Conservation (phyloP, 2,888 invertebrate genomes). For the Andrena praecox region DNA sequence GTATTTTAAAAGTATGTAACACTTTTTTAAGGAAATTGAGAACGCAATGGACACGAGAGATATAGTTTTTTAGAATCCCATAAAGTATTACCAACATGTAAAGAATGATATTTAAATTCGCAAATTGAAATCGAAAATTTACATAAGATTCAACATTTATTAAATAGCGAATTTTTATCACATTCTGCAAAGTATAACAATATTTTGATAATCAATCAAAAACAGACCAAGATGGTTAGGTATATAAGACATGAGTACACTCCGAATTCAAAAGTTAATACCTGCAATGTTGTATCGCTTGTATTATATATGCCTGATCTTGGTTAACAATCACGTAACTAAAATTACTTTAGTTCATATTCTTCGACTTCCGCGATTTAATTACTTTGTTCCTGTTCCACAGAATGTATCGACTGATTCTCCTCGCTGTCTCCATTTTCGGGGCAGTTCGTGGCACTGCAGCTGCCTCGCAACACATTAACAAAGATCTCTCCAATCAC, state of each 20-base stretch:
- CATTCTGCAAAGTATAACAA: too few relatives aligned
- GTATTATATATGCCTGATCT: not conserved
- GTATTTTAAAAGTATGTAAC: too few relatives aligned
- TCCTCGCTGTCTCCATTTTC: slow-evolving; percentile 62
- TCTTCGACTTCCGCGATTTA: not conserved
- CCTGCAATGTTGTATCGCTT: not conserved
- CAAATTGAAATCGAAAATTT: too few relatives aligned
- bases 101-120: not conserved
- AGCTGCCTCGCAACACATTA: slow-evolving; percentile 65
- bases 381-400: slow-evolving; percentile 18
- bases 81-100: not conserved
- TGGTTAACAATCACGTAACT: not conserved
- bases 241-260: too few relatives aligned
- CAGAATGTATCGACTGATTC: slow-evolving; percentile 68
- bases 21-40: too few relatives aligned
- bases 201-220: not conserved
- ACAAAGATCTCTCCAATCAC: slow-evolving; percentile 76
- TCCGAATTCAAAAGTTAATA: too few relatives aligned
- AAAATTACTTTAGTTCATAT: not conserved
- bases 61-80: too few relatives aligned
- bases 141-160: not conserved
- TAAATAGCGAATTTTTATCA: too few relatives aligned
- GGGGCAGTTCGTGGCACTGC: slow-evolving; percentile 62
- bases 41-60: too few relatives aligned
- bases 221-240: not conserved